These are phyloP conservation scores for chimpanzee (Pan troglodytes) DNA, from an alignment of 2,113 vertebrate species.

Conservation along the genomic window NHGRI_mPanTro3-v2.1_pri NC_072404.2:6993001-6993500, in stretches of 20 bases:
- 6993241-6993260: neutral
- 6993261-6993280: neutral
- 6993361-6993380: neutral
- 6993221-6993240: neutral
- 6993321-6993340: too few species aligned
- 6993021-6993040: neutral
- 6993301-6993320: neutral
- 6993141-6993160: neutral
- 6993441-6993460: slow-evolving; percentile 80
- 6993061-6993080: neutral
- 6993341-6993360: too few species aligned
- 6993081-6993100: neutral
- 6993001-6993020: neutral
- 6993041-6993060: neutral
- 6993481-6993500: slow-evolving; percentile 69
- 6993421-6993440: slow-evolving; percentile 78
- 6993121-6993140: neutral
- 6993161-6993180: neutral
- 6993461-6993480: slow-evolving; percentile 76
- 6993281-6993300: too few species aligned
- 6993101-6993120: neutral
- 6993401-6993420: slow-evolving; percentile 81
- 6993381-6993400: slow-evolving; percentile 67
- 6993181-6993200: neutral
- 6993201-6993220: neutral